Evolutionary conservation across 2,888 invertebrate genomes (phyloP).

Genomic region (Drosophila cognata): DNA sequence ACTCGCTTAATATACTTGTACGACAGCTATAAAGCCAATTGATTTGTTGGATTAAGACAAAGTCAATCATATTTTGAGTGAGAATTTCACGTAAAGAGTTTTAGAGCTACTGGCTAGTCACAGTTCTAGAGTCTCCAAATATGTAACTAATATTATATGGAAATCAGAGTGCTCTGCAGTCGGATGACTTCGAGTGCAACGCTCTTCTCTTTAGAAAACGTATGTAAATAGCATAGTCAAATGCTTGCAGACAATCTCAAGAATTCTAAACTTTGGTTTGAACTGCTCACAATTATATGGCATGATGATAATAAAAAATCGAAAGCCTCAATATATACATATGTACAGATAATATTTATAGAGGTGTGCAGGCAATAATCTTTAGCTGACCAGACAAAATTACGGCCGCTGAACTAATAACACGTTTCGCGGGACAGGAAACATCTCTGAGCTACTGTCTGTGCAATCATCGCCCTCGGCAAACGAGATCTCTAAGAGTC

Average conservation of each 20-base stretch:
- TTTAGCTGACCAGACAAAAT: conserved; percentile 36
- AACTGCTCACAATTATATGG: conserved; percentile 57
- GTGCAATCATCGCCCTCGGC: conserved; percentile 28
- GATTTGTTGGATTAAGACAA: not conserved
- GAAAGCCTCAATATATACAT: conserved; percentile 9
- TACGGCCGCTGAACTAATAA: conserved; percentile 60
- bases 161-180: not conserved
- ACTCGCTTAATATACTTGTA: not conserved
- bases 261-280: conserved; percentile 1
- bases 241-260: not conserved
- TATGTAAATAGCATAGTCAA: conserved; percentile 18
- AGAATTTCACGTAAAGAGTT: not conserved
- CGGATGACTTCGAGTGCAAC: not conserved
- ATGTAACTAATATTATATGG: not conserved
- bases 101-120: not conserved
- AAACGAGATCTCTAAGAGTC: conserved; percentile 28
- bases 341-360: not conserved
- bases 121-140: not conserved
- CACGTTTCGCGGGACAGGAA: conserved; percentile 64
- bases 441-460: conserved; percentile 54
- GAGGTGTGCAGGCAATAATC: conserved; percentile 36
- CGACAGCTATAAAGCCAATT: not conserved
- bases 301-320: conserved; percentile 59
- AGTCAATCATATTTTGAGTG: not conserved
- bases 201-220: not conserved